Conservation (phyloP, 2,113 vertebrate species). For the Coturnix japonica region DNA sequence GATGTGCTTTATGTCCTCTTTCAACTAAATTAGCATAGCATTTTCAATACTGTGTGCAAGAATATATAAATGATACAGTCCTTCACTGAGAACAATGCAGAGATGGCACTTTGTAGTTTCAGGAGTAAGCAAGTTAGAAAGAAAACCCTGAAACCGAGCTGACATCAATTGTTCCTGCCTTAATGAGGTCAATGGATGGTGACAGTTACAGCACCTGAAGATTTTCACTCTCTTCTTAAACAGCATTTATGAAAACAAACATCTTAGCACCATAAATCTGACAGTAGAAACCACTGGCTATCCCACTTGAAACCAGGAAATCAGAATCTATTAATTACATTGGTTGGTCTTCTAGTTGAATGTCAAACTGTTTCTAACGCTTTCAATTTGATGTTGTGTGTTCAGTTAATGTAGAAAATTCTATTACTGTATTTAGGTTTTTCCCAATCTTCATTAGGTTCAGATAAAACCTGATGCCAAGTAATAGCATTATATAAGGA, state of each 20-base stretch:
- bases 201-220: neutral
- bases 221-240: neutral
- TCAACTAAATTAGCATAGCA: constrained; percentile 3
- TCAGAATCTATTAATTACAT: neutral
- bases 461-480: neutral
- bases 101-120: neutral
- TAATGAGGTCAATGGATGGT: neutral
- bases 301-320: neutral
- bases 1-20: neutral
- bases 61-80: neutral
- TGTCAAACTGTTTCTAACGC: neutral
- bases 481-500: neutral
- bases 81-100: neutral
- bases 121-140: neutral
- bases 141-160: neutral
- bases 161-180: neutral
- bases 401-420: neutral
- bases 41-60: neutral
- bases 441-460: neutral
- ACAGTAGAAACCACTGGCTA: neutral
- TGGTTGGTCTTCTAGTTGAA: neutral
- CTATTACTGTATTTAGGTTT: neutral
- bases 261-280: neutral
- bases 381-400: neutral
- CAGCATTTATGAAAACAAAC: neutral